Percentiles rank a stretch among this genome's conserved stretches.
These are phyloP conservation scores for Malurus leucopterus DNA, from an alignment of 2,797 vertebrate species.

Conservation along the genomic window DNA sequence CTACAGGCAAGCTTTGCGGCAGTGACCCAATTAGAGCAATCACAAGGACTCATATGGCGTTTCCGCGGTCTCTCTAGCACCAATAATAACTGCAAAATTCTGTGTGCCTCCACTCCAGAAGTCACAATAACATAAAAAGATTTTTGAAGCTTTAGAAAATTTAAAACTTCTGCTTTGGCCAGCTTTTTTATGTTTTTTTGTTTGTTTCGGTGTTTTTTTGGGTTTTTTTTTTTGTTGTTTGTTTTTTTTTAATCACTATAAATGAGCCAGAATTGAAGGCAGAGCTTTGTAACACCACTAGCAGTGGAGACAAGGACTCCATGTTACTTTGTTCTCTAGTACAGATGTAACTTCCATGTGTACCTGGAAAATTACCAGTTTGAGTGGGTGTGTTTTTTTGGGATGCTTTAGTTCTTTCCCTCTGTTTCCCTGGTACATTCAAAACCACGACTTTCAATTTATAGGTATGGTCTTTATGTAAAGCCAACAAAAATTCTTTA, in stretches of 20 bases:
- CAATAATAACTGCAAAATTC: slow-evolving; percentile 1
- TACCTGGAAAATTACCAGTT: neutral
- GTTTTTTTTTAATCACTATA: neutral
- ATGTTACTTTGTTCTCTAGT: neutral
- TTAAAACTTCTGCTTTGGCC: neutral
- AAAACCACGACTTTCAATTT: neutral
- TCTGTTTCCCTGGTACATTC: neutral
- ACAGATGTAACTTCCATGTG: accelerated
- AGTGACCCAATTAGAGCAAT: neutral
- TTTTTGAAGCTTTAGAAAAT: neutral
- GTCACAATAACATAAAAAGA: neutral
- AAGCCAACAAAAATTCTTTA: slow-evolving; percentile 3
- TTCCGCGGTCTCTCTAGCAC: neutral
- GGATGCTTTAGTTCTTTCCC: neutral
- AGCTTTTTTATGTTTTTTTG: neutral
- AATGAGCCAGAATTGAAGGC: neutral
- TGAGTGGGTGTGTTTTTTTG: neutral
- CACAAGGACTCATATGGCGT: neutral
- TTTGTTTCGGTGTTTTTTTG: too few species aligned
- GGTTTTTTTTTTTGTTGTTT: too few species aligned
- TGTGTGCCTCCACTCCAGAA: neutral
- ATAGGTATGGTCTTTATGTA: neutral
- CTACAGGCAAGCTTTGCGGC: neutral
- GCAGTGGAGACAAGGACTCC: neutral
- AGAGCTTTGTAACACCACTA: neutral